Evolutionary conservation across 23 tunicate species (phyloP), one percentile per base, ranked within the genome.

Genomic region (Trididemnum nubilum): DNA sequence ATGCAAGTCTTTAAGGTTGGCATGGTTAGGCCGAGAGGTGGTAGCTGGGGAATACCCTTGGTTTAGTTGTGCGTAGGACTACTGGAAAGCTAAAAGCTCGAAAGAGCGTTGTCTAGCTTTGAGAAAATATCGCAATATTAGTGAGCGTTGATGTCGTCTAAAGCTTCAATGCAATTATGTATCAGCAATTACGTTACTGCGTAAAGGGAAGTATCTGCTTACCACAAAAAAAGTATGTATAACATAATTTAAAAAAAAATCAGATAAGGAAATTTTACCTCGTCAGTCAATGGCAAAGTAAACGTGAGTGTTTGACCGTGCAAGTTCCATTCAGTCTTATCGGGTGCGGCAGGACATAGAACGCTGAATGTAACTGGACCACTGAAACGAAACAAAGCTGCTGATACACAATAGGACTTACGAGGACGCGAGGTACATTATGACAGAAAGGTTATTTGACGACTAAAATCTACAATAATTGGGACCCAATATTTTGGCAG

Each of bases 281-380:
- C 98, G 51, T 93, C 98, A 0, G 98, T 93, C 0, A 93, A 85
- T 34, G 98, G 98, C 67, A 93, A 60, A 67, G 92, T 83, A 39
- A 93, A 87, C 2, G 89, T 87, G 21, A 93, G 87, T 4, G 85
- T 85, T 83, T 94, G 98, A 22, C 98, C 98, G 33, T 64, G 72
- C 84, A 89, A 38, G 51, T 81, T 94, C 98, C 98, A 94, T 33
- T 94, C 98, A 0, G 82, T 36, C 50, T 88, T 89, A 3, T 94
- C 98, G 2, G 95, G 95, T 1, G 86, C 86, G 35, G 63, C 75
- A 2, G 98, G 98, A 75, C 98, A 93, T 21, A 66, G 83, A 15
- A 93, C 98, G 25, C 82, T 70, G 86, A 93, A 84, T 44, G 71
- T 80, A 1, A 93, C 93, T 26, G 93, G 93, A 0, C 83, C 93